These are phyloP conservation scores for Poecilia wingei DNA, from an alignment of 2,797 vertebrate genomes.

Conservation along the genomic window DNA sequence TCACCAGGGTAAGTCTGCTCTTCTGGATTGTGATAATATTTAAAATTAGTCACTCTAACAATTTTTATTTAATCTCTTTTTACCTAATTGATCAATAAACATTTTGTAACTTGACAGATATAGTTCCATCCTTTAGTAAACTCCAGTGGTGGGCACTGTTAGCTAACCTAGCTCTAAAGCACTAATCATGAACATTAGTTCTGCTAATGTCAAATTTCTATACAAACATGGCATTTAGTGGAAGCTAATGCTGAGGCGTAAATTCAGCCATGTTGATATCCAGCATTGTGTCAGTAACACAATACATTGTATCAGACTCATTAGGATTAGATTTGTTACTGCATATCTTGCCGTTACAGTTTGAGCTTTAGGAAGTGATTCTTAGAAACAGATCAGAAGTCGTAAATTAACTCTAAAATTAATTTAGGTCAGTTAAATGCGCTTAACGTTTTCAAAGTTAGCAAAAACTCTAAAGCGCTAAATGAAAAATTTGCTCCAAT, in stretches of 20 bases:
- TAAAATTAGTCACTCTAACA: not conserved
- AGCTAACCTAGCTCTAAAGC: not conserved
- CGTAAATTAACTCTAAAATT: no score
- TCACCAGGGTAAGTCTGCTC: slow-evolving; percentile 89
- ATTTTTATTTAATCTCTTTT: not conserved
- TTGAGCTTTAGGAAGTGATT: no score
- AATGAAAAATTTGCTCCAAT: no score
- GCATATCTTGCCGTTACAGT: no score
- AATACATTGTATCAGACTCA: no score
- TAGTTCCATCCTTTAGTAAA: not conserved
- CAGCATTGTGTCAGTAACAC: no score
- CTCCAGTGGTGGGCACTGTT: not conserved
- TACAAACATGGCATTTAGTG: not conserved
- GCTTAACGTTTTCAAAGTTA: no score
- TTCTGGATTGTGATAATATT: not conserved
- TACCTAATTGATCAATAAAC: not conserved
- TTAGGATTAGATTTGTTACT: no score
- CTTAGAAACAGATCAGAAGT: no score
- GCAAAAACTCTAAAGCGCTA: no score
- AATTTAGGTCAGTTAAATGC: no score
- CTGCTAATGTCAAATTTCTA: not conserved
- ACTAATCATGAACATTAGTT: not conserved
- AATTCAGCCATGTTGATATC: not conserved
- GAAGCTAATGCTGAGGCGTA: not conserved
- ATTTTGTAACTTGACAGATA: not conserved